Evolutionary conservation across 1,140 invertebrate genomes (phyloP), one percentile per base, ranked within the genome.

Genomic region (Penaeus chinensis): DNA sequence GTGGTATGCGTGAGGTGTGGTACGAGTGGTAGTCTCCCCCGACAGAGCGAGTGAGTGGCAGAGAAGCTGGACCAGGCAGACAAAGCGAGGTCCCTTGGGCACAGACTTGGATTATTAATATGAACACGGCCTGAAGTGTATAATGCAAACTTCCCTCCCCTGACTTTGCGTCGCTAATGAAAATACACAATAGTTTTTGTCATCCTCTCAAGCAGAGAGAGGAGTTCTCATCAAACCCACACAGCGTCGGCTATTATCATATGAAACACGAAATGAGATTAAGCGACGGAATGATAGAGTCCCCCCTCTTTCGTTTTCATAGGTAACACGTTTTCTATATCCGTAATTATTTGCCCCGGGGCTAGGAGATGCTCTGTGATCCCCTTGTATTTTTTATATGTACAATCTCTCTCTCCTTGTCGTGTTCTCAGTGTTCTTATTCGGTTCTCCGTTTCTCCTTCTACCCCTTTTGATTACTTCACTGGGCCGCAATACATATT

Each of bases 101-200:
- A 66, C 20, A 61, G 54, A 80, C 84, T 69, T 22, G 37, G 84
- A 85, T 85, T 85, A 85, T 85, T 85, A 85, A 85, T 80, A 80
- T 69, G 37, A 60, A 85, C 24, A 77, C 76, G 69, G 32, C n/a
- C 77, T 32, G 62, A 42, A 79, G 84, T 85, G 13, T 69, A 85
- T 85, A 85, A 85, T 80, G 63, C 76, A 79, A 85, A 85, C 61
- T 85, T 85, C 76, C 22, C 76, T 85, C 84, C 84, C 84, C 32
- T 69, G 84, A 71, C 84, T 85, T 85, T 79, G 54, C 76, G 16
- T 47, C 65, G 63, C 84, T 85, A 85, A 85, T 85, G 84, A 85
- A 85, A 85, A 85, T 80, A 79, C 84, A 85, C 84, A 85, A 85
- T 85, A 80, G 84, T 79, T 80, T 79, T 79, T 85, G 84, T 85